Conservation (phyloP, 2,113 vertebrate species). For the Pelmatolapia mariae region DNA sequence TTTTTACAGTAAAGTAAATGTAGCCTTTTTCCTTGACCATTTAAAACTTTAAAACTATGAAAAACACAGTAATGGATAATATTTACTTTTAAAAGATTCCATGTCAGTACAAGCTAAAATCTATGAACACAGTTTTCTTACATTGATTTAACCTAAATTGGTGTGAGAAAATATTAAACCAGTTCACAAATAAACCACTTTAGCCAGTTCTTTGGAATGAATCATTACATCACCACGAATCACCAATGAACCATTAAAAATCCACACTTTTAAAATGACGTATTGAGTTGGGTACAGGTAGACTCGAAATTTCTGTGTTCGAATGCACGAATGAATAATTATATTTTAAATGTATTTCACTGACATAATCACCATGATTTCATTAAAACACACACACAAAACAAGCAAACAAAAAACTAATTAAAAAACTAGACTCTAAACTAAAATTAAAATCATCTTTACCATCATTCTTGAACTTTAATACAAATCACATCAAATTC, state of each 20-base stretch:
- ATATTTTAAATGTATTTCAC: not conserved
- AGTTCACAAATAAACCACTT: not conserved
- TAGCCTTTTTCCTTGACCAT: not conserved
- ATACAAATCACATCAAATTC: not conserved
- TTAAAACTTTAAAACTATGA: not conserved
- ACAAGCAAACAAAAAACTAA: not conserved
- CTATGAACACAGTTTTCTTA: not conserved
- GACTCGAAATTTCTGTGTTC: not conserved
- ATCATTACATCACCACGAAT: not conserved
- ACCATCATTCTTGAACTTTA: not conserved
- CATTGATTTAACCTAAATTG: not conserved
- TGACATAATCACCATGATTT: not conserved
- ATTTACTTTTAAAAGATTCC: not conserved
- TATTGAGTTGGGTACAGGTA: not conserved
- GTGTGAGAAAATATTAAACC: not conserved
- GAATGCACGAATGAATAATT: not conserved
- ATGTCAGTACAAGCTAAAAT: accelerated
- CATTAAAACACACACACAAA: not conserved
- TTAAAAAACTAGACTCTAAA: not conserved
- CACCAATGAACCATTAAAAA: not conserved
- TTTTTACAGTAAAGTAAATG: not conserved
- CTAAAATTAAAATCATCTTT: not conserved
- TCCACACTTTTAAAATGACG: not conserved
- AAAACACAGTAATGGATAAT: not conserved
- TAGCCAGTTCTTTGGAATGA: not conserved